These are phyloP conservation scores for Carcina quercana DNA, from an alignment of 2,888 invertebrate species.

Conservation along the genomic window DNA sequence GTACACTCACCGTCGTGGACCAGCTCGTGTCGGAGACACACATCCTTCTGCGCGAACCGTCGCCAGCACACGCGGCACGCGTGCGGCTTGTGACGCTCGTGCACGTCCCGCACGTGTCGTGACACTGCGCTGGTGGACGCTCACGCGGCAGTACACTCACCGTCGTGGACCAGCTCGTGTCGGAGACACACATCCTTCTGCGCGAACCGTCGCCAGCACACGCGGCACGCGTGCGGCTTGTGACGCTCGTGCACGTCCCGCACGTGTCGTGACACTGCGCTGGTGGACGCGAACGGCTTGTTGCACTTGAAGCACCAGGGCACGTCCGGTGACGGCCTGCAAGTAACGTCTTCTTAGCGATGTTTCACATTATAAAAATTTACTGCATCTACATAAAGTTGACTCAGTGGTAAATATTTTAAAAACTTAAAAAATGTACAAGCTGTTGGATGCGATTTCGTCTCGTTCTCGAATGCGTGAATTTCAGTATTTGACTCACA, in stretches of 20 bases:
- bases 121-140: slow-evolving; percentile 78
- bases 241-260: slow-evolving; percentile 78
- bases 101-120: slow-evolving; percentile 78
- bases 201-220: slow-evolving; percentile 72
- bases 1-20: slow-evolving; percentile 34
- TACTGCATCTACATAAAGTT: too few species aligned
- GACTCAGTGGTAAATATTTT: too few species aligned
- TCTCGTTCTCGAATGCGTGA: too few species aligned
- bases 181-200: slow-evolving; percentile 81
- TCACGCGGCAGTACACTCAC: slow-evolving; percentile 56
- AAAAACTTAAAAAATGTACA: too few species aligned
- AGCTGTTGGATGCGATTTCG: too few species aligned
- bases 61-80: slow-evolving; percentile 38
- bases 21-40: slow-evolving; percentile 76
- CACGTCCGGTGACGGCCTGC: not conserved
- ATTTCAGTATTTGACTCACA: too few species aligned
- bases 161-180: slow-evolving; percentile 66
- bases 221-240: slow-evolving; percentile 37
- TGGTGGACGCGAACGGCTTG: slow-evolving; percentile 79
- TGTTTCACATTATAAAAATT: too few species aligned
- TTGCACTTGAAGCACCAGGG: slow-evolving; percentile 72
- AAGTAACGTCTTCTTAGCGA: too few species aligned
- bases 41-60: slow-evolving; percentile 82
- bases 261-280: slow-evolving; percentile 80
- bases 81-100: slow-evolving; percentile 73